Conservation (phyloP, 2,888 invertebrate species). For the Galerucella pusilla region DNA sequence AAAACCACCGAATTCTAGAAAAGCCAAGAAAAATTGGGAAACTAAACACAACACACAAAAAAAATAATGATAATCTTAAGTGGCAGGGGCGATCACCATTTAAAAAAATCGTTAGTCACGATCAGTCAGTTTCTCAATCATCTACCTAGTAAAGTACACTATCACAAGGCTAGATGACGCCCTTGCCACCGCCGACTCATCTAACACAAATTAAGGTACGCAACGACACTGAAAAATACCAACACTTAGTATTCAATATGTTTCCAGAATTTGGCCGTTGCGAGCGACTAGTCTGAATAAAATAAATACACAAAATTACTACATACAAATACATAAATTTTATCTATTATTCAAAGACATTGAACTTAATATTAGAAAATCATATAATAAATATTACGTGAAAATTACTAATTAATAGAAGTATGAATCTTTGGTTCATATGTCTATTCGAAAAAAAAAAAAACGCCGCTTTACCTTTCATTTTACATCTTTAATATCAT, state of each 20-base stretch:
- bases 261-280: constrained; percentile 50
- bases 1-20: constrained; percentile 61
- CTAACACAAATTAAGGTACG: constrained; percentile 55
- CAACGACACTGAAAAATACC: constrained; percentile 55
- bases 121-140: constrained; percentile 50
- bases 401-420: constrained; percentile 48
- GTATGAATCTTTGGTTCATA: constrained; percentile 57
- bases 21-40: constrained; percentile 56
- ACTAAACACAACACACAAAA: constrained; percentile 63
- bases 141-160: constrained; percentile 49
- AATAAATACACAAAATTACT: constrained; percentile 63
- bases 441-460: constrained; percentile 45
- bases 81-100: constrained; percentile 50
- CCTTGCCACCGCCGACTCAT: constrained; percentile 50
- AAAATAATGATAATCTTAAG: constrained; percentile 52
- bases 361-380: constrained; percentile 44
- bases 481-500: constrained; percentile 27
- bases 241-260: constrained; percentile 20
- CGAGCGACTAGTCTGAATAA: constrained; percentile 61
- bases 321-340: constrained; percentile 62
- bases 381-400: constrained; percentile 52
- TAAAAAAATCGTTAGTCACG: constrained; percentile 46
- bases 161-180: constrained; percentile 55
- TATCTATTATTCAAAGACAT: constrained; percentile 52
- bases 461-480: constrained; percentile 34